phyloP scores from a whole-genome alignment of 2,888 invertebrate species.

The Cordilura impudica region DNA sequence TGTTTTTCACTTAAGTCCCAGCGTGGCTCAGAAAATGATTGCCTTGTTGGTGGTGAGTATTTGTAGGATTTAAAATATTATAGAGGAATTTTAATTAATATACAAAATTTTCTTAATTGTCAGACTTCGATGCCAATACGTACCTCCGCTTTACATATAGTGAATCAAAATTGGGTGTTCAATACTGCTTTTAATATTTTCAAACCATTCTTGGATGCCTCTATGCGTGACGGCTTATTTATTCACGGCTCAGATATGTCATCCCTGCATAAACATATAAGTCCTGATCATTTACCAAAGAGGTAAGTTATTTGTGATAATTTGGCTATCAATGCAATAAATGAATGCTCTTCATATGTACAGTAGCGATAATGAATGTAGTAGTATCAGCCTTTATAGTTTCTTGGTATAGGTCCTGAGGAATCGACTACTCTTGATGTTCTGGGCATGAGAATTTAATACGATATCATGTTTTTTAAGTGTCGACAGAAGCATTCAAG shows the following conservation, averaged over 20 bases:
- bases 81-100: background rate
- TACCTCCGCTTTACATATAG: slow-evolving; percentile 86
- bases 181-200: slow-evolving; percentile 88
- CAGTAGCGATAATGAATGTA: too few species aligned
- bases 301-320: too few species aligned
- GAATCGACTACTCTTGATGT: too few species aligned
- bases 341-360: too few species aligned
- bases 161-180: slow-evolving; percentile 90
- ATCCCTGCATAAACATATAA: slow-evolving; percentile 86
- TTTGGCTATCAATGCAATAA: too few species aligned
- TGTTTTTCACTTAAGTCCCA: slow-evolving; percentile 86
- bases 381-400: too few species aligned
- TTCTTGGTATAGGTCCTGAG: too few species aligned
- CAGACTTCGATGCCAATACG: slow-evolving; percentile 87
- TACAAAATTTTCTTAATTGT: slow-evolving; percentile 59
- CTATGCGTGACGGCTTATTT: slow-evolving; percentile 82
- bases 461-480: too few species aligned
- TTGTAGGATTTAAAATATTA: background rate
- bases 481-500: too few species aligned
- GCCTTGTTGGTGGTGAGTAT: slow-evolving; percentile 84
- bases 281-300: slow-evolving; percentile 84
- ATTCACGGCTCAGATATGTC: slow-evolving; percentile 85
- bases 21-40: slow-evolving; percentile 83
- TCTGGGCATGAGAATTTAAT: too few species aligned
- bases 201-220: slow-evolving; percentile 85